Percentiles rank a stretch among this genome's conserved stretches.
phyloP scores from a whole-genome alignment of 2,888 invertebrate genomes.

The Lutraria lutraria region DNA sequence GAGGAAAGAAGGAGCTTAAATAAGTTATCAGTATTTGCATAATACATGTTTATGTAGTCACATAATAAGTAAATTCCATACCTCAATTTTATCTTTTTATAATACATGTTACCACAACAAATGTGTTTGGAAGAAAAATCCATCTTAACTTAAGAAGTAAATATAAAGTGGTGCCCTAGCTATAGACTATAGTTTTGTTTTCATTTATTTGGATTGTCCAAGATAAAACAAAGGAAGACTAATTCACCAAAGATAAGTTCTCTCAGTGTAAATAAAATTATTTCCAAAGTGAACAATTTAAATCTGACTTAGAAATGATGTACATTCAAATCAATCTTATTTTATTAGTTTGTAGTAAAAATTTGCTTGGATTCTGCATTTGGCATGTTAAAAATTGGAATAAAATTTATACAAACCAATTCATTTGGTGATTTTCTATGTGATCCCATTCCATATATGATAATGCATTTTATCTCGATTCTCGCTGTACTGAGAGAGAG shows the following conservation, averaged over 20 bases:
- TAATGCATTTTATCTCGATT: constrained; percentile 62
- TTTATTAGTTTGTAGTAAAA: not conserved
- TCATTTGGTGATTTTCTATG: constrained; percentile 61
- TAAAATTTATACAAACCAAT: constrained; percentile 70
- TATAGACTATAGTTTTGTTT: not conserved
- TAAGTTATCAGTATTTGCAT: too few relatives aligned
- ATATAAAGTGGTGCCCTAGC: not conserved
- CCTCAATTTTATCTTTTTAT: too few relatives aligned
- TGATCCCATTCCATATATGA: constrained; percentile 66
- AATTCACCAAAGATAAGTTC: not conserved
- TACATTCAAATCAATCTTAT: not conserved
- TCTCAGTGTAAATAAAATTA: not conserved
- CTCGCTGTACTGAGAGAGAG: constrained; percentile 66
- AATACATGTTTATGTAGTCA: too few relatives aligned
- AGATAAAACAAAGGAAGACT: not conserved
- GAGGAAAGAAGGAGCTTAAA: too few relatives aligned
- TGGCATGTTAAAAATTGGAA: constrained; percentile 45
- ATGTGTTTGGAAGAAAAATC: too few relatives aligned
- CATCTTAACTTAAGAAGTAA: not conserved
- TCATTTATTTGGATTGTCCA: not conserved
- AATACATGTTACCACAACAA: too few relatives aligned
- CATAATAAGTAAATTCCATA: too few relatives aligned
- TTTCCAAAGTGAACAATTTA: not conserved
- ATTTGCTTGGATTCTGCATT: constrained; percentile 28
- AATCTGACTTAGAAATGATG: not conserved